A percentile compares a stretch with the other conserved stretches of the same genome.
These are phyloP conservation scores for Sapajus apella DNA, from an alignment of 2,113 vertebrate genomes.

Conservation along the genomic window DNA sequence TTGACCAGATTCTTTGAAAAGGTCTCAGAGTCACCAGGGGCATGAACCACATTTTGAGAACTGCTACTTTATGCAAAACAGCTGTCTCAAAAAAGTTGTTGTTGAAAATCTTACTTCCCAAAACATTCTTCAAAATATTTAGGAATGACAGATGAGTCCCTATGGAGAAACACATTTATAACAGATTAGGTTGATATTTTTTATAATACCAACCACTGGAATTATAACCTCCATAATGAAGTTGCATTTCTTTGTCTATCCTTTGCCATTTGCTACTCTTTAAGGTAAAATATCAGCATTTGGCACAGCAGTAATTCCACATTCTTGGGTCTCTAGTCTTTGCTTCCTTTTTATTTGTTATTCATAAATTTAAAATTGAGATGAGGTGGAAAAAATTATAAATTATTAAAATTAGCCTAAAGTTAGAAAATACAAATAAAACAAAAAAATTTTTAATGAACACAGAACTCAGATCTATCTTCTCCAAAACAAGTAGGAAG, in stretches of 20 bases:
- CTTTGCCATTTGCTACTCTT: neutral
- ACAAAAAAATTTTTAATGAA: neutral
- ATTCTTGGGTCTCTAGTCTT: neutral
- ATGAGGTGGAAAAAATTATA: neutral
- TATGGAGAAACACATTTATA: neutral
- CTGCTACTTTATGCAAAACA: neutral
- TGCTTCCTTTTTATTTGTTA: neutral
- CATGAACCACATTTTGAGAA: neutral
- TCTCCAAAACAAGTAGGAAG: neutral
- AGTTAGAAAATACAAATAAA: conserved; percentile 2
- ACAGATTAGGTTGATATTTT: neutral
- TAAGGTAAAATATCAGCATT: neutral
- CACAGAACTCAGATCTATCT: neutral
- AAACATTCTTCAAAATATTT: conserved; percentile 10
- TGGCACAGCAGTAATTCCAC: neutral
- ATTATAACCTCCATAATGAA: neutral
- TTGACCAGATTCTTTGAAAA: neutral
- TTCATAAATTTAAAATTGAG: neutral
- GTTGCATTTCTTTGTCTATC: neutral
- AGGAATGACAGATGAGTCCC: neutral
- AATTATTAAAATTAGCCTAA: neutral
- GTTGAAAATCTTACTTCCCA: neutral
- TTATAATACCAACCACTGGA: neutral
- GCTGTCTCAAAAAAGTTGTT: neutral
- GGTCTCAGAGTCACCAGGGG: neutral